Evolutionary conservation across 2,113 vertebrate species (phyloP), one percentile per base, ranked within the genome.

Genomic region (Pluvialis apricaria): DNA sequence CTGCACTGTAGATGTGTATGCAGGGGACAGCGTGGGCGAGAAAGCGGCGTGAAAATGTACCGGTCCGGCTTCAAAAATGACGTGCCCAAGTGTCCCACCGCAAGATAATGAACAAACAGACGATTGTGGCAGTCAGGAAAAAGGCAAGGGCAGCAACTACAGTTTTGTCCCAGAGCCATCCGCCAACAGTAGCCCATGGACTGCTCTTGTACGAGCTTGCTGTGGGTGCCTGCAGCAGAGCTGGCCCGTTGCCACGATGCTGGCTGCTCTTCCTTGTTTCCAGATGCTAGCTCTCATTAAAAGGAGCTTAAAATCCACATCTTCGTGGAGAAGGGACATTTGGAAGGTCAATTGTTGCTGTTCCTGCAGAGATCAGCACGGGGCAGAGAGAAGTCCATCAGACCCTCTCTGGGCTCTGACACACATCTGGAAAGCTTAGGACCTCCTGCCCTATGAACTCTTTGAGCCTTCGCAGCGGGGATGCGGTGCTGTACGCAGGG

Each of bases 261-360:
- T 94, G 95, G 70, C 94, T 94, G 83, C 81, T 84, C 91, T 84
- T 85, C 94, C 89, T 90, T 80, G 61, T 94, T 92, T 91, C 92
- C 95, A 97, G 95, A 91, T 97, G 97, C 95, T 91, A 62, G 58
- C 54, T 65, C 75, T 94, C 95, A 77, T 94, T 94, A 93, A 94
- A 94, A 95, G 75, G 89, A 92, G 86, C 60, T 91, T 82, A 90
- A 94, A 90, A 85, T 80, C 93, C 91, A 44, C 86, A 9, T 91
- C 91, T 80, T 94, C 7, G 49, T 83, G 79, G 60, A 92, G 71
- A 92, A 92, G 92, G 85, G 90, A 95, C 92, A 3, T 92, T 94
- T 38, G 82, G 93, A 96, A 96, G 92, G 94, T 94, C 95, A 88
- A 8, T 89, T 77, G 89, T 91, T 92, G 91, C 84, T 86, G 65